These are phyloP conservation scores for Neopipo cinnamomea DNA, from an alignment of 2,113 vertebrate species.

Conservation along the genomic window DNA sequence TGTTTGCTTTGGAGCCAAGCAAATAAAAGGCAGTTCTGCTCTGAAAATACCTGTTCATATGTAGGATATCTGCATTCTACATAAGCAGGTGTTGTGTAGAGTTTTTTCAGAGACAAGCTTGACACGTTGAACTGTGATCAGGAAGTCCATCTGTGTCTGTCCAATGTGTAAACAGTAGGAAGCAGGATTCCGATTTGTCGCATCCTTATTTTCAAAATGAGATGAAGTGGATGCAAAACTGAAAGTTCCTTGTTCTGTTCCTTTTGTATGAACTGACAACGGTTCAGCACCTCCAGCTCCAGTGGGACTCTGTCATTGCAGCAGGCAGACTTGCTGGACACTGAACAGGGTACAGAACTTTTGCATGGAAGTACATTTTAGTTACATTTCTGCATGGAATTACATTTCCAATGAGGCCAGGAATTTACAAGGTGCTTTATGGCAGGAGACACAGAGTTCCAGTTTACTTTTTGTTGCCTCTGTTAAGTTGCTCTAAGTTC, in stretches of 20 bases:
- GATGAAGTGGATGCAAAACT: not conserved
- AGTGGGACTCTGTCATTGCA: not conserved
- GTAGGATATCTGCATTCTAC: not conserved
- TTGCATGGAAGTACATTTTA: not conserved
- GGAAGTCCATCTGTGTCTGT: not conserved
- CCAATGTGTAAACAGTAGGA: fast-evolving
- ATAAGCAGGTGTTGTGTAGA: not conserved
- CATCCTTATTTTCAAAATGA: not conserved
- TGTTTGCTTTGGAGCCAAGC: not conserved
- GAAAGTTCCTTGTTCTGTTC: not conserved
- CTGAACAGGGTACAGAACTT: fast-evolving
- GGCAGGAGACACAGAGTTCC: not conserved
- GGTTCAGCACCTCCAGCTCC: not conserved
- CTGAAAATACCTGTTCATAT: not conserved
- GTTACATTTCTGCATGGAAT: not conserved
- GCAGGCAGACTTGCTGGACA: not conserved
- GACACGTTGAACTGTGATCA: not conserved
- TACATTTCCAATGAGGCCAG: not conserved
- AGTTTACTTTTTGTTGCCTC: not conserved
- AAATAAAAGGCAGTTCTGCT: not conserved
- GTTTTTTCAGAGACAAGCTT: not conserved
- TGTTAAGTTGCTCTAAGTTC: not conserved
- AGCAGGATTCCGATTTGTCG: not conserved
- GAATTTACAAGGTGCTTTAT: not conserved
- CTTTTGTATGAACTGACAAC: not conserved